phyloP scores from a whole-genome alignment of 2,113 vertebrate species.

The Oophaga pumilio region DNA sequence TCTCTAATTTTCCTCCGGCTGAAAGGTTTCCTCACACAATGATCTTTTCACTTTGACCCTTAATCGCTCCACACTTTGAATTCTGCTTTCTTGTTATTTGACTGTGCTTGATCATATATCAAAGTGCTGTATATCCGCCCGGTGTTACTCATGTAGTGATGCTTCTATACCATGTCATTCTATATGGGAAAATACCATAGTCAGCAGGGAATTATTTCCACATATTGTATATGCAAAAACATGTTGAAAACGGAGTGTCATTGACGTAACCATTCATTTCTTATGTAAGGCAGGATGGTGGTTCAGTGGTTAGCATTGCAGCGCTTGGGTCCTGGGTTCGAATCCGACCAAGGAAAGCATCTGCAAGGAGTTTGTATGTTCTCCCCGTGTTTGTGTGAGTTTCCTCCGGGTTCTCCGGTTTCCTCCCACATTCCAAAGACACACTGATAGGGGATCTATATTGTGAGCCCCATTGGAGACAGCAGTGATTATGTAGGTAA shows the following conservation, averaged over 20 bases:
- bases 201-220: background rate
- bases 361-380: too few species aligned
- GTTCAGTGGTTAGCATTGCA: too few species aligned
- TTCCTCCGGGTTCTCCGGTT: too few species aligned
- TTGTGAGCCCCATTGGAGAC: too few species aligned
- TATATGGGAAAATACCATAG: constrained; percentile 12
- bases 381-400: too few species aligned
- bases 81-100: background rate
- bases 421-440: too few species aligned
- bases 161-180: background rate
- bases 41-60: constrained; percentile 8
- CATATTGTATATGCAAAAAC: background rate
- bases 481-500: too few species aligned
- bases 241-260: background rate
- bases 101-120: constrained; percentile 38
- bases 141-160: background rate
- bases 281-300: too few species aligned
- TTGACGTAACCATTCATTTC: background rate
- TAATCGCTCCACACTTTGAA: constrained; percentile 7
- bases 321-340: too few species aligned
- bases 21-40: constrained; percentile 20
- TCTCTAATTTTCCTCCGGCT: background rate
- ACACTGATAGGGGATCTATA: too few species aligned
- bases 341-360: too few species aligned
- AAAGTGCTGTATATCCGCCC: background rate